Percentiles rank a stretch among this genome's conserved stretches.
These are phyloP conservation scores for Malthinus seriepunctatus DNA, from an alignment of 2,888 invertebrate species.

Conservation along the genomic window DNA sequence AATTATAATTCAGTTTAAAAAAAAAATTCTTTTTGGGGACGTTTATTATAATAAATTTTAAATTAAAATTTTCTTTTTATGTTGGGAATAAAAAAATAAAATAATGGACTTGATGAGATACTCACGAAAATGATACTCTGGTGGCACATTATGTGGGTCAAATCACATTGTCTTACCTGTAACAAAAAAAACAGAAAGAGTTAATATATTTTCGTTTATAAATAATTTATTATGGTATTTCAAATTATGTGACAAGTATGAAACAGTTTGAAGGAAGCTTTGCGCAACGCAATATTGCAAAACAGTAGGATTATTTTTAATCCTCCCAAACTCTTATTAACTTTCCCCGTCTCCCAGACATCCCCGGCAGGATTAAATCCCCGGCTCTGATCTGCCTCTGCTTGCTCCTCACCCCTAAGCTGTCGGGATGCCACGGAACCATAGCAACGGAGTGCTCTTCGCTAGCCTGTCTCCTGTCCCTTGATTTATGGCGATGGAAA, in stretches of 20 bases:
- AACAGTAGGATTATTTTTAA: conserved; percentile 57
- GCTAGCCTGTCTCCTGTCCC: conserved; percentile 58
- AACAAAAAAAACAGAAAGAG: conserved; percentile 22
- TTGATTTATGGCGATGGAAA: conserved; percentile 59
- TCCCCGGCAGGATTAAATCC: conserved; percentile 56
- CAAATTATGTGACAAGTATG: conserved; percentile 28
- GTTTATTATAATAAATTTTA: neutral
- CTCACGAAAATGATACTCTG: conserved; percentile 15
- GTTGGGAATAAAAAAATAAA: neutral
- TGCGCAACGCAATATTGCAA: conserved; percentile 52
- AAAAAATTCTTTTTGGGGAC: too few species aligned
- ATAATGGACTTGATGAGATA: neutral
- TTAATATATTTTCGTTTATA: conserved; percentile 4
- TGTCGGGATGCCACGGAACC: conserved; percentile 58
- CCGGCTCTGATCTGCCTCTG: conserved; percentile 50
- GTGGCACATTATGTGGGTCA: neutral
- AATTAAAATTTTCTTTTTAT: conserved; percentile 1
- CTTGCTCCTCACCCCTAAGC: conserved; percentile 40
- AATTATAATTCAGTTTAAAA: neutral
- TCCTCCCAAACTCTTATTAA: conserved; percentile 57
- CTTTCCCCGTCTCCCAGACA: conserved; percentile 53
- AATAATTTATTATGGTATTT: conserved; percentile 4
- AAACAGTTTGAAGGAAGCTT: conserved; percentile 26
- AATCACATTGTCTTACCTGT: conserved; percentile 17
- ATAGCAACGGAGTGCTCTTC: conserved; percentile 57